phyloP scores from a whole-genome alignment of 2,113 vertebrate species.

The Brevimyrus niger region DNA sequence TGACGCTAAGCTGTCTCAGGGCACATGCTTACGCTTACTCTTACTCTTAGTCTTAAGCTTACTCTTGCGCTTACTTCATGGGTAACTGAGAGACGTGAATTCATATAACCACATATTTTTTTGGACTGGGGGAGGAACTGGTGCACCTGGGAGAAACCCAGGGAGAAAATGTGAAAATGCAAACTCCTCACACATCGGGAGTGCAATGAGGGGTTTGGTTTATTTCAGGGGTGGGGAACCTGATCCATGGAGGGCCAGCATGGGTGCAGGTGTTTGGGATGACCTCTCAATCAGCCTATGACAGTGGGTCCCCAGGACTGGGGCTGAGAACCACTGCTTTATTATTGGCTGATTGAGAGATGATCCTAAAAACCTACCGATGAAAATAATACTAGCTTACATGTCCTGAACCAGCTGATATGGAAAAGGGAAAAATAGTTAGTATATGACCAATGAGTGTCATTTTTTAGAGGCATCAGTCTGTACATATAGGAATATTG shows the following conservation, averaged over 20 bases:
- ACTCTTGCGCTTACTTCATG: not conserved
- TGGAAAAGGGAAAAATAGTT: not conserved
- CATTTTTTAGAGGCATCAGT: not conserved
- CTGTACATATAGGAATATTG: not conserved
- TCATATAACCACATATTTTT: not conserved
- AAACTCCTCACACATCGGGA: not conserved
- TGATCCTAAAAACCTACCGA: not conserved
- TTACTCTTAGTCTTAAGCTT: not conserved
- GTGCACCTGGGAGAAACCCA: not conserved
- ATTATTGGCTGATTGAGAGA: too few relatives aligned
- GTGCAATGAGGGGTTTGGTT: not conserved
- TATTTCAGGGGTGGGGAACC: too few relatives aligned
- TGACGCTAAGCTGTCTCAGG: not conserved
- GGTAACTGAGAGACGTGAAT: not conserved
- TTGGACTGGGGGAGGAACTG: not conserved
- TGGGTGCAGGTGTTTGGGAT: too few relatives aligned
- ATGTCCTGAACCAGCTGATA: not conserved
- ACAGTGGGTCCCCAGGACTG: too few relatives aligned
- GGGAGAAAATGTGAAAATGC: not conserved
- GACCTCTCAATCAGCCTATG: too few relatives aligned
- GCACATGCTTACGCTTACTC: not conserved
- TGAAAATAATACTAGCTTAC: not conserved
- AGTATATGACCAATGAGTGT: not conserved
- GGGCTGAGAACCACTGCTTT: too few relatives aligned
- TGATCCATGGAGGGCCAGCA: too few relatives aligned